Evolutionary conservation across 2,113 vertebrate genomes (phyloP).

Genomic region (Ochotona princeps): DNA sequence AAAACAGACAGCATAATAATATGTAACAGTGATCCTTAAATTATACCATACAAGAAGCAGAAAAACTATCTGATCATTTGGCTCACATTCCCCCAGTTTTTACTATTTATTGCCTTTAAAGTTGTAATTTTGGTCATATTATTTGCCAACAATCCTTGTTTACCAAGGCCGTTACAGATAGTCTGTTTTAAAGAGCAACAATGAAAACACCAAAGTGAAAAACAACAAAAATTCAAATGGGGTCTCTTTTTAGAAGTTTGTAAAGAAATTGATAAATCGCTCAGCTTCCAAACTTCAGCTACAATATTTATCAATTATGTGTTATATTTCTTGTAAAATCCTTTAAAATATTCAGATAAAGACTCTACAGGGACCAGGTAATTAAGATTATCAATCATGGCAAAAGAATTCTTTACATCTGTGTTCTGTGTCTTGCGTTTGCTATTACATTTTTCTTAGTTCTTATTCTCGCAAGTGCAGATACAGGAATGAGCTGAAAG

Average conservation of each 20-base stretch:
- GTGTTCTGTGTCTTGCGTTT: not conserved
- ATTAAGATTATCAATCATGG: conserved; percentile 44
- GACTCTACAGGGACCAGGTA: conserved; percentile 24
- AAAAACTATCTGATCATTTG: not conserved
- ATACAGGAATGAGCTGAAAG: not conserved
- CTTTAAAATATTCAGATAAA: conserved; percentile 60
- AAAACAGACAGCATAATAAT: not conserved
- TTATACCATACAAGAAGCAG: conserved; percentile 6
- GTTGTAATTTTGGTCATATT: not conserved
- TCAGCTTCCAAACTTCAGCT: not conserved
- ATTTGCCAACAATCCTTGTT: not conserved
- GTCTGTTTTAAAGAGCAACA: conserved; percentile 18
- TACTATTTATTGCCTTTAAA: not conserved
- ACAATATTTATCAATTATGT: conserved; percentile 38
- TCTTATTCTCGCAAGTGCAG: not conserved
- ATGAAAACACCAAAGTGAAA: not conserved
- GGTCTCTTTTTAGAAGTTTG: conserved; percentile 2
- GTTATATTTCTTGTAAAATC: conserved; percentile 45
- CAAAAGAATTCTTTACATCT: conserved; percentile 29
- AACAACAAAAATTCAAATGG: not conserved
- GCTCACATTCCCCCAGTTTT: not conserved
- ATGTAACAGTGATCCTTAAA: not conserved
- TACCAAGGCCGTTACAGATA: not conserved
- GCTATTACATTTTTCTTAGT: not conserved
- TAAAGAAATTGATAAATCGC: conserved; percentile 3